Percentiles rank a stretch among this genome's conserved stretches.
Evolutionary conservation across 2,113 vertebrate species (phyloP).

Genomic region (Paraplagusia blochii): DNA sequence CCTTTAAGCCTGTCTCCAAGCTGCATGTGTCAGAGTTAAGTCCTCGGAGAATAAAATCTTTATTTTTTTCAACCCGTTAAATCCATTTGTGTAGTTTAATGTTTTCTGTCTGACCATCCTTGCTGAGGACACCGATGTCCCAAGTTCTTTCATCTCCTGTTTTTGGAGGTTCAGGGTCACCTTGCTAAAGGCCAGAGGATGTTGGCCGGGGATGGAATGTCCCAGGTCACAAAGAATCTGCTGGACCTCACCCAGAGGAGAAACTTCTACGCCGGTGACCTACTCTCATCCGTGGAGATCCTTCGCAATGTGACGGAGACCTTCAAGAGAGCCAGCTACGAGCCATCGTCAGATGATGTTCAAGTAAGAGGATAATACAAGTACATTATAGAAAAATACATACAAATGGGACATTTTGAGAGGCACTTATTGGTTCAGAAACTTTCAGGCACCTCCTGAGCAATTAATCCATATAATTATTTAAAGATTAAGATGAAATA

Average conservation of each 20-base stretch:
- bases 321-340: slow-evolving; percentile 95
- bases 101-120: not conserved
- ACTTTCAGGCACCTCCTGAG: too few relatives aligned
- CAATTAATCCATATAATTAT: too few relatives aligned
- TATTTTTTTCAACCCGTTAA: slow-evolving; percentile 59
- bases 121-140: slow-evolving; percentile 54
- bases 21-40: slow-evolving; percentile 56
- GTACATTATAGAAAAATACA: not conserved
- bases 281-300: slow-evolving; percentile 96
- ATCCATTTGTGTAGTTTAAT: slow-evolving; percentile 41
- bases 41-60: slow-evolving; percentile 15
- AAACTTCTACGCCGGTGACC: slow-evolving; percentile 96
- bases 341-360: slow-evolving; percentile 94
- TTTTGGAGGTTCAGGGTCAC: slow-evolving; percentile 92
- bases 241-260: slow-evolving; percentile 96
- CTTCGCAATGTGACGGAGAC: slow-evolving; percentile 97
- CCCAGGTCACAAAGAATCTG: slow-evolving; percentile 95
- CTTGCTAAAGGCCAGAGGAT: slow-evolving; percentile 94
- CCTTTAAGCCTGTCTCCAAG: slow-evolving; percentile 50
- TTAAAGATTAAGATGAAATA: too few relatives aligned
- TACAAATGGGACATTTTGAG: too few relatives aligned
- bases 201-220: slow-evolving; percentile 95
- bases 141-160: slow-evolving; percentile 67
- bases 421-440: too few relatives aligned
- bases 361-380: slow-evolving; percentile 79